phyloP scores from a whole-genome alignment of 2,797 vertebrate species.

The Tarsius wallacei region DNA sequence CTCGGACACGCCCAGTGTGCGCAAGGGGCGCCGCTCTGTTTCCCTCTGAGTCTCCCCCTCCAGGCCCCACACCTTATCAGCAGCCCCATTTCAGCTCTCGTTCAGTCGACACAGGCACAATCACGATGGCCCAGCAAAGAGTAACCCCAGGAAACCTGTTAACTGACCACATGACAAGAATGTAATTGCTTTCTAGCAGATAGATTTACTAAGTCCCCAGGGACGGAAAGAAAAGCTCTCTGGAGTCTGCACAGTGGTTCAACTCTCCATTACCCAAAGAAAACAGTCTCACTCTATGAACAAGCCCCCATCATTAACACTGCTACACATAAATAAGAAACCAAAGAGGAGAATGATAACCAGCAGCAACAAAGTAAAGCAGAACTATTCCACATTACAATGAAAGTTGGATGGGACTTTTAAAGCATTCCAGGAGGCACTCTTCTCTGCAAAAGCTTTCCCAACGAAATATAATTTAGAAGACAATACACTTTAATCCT shows the following conservation, averaged over 20 bases:
- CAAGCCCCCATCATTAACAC: not conserved
- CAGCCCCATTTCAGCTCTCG: not conserved
- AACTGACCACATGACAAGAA: not conserved
- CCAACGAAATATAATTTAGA: conserved; percentile 9
- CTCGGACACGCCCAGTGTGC: not conserved
- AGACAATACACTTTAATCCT: not conserved
- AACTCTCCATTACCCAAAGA: not conserved
- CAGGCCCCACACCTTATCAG: not conserved
- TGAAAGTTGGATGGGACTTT: not conserved
- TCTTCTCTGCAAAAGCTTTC: conserved; percentile 22
- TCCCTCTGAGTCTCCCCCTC: not conserved
- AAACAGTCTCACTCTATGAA: not conserved
- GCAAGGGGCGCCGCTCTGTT: not conserved
- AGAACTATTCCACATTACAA: not conserved
- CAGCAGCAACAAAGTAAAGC: not conserved
- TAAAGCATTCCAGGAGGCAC: not conserved
- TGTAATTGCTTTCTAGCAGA: not conserved
- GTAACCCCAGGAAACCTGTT: not conserved
- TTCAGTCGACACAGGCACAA: not conserved
- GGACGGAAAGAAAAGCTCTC: not conserved
- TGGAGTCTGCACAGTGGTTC: not conserved
- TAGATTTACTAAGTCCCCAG: not conserved
- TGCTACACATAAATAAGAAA: not conserved
- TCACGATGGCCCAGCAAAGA: not conserved
- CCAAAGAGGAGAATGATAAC: not conserved